Base-by-base conservation (phyloP, 2,113 vertebrate species). In the Phocoena sinus region DNA sequence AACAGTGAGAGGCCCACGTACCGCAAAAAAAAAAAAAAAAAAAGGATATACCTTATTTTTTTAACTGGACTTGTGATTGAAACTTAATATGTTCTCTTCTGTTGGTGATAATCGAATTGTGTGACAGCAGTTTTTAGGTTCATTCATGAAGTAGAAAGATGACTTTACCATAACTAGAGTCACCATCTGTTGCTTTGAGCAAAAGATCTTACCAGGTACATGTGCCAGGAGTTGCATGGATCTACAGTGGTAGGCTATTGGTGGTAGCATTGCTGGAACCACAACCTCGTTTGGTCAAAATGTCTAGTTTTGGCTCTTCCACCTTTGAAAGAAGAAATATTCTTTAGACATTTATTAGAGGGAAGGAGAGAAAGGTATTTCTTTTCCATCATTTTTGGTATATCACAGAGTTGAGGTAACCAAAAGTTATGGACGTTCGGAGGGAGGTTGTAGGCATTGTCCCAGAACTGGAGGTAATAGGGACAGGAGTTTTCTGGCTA, bases 171-270 rank as follows among this genome's bases (percentile, higher is more conserved):
- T 93, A 70, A 70, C 33, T 87, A 60, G 63, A 87, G 15, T 44
- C 21, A 89, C 47, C 7, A 58, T 82, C 20, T 97, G 8, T 95
- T 96, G n/a, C n/a, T 91, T 92, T 89, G 82, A 94, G 67, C n/a
- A 67, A 65, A 92, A 87, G 53, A 41, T 91, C 23, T 84, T 65
- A 56, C 9, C 47, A 95, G 80, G 14, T 91, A 20, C 15, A 5
- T 13, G 10, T 65, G 53, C 36, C 17, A 80, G 31, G 5, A 28
- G 28, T 70, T 90, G 26, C 14, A 2, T 92, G 56, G 53, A 13
- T 89, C n/a, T 44, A 15, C 38, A 71, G 31, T 96, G n/a, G 31
- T 76, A 67, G 58, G 44, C n/a, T 8, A 36, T 47, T 84, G 20
- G 20, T 77, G 65, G 21, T 71, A 44, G 47, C 44, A 50, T 33